These are phyloP conservation scores for Holcopasites calliopsidis DNA, from an alignment of 1,140 invertebrate genomes.

Conservation along the genomic window DNA sequence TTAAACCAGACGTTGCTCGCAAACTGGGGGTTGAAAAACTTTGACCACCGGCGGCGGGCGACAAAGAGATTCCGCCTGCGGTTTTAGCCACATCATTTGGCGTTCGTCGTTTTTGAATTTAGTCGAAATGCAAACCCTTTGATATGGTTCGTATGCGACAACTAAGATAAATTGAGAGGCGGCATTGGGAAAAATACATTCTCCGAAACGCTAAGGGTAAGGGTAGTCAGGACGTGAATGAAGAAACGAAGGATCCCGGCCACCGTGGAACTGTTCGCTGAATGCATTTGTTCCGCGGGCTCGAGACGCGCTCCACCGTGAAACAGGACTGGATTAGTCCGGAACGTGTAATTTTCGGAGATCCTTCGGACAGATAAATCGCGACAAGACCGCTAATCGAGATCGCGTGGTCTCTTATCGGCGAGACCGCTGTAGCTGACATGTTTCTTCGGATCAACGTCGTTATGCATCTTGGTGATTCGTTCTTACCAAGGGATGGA, in stretches of 20 bases:
- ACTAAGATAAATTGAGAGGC: too few relatives aligned
- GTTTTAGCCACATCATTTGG: too few relatives aligned
- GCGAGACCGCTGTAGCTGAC: neutral
- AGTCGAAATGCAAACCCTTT: too few relatives aligned
- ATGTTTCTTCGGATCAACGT: too few relatives aligned
- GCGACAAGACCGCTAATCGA: slow-evolving; percentile 51
- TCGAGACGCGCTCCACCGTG: slow-evolving; percentile 10
- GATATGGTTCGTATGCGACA: too few relatives aligned
- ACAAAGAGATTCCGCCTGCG: too few relatives aligned
- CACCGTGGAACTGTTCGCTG: slow-evolving; percentile 48
- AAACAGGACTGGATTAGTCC: slow-evolving; percentile 55
- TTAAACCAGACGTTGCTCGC: neutral
- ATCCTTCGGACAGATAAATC: slow-evolving; percentile 51
- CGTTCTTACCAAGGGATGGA: too few relatives aligned
- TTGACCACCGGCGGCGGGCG: neutral
- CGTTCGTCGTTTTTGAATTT: too few relatives aligned
- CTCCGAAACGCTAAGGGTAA: too few relatives aligned
- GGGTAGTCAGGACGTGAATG: too few relatives aligned
- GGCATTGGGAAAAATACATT: too few relatives aligned
- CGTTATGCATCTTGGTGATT: slow-evolving; percentile 21
- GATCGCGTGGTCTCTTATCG: slow-evolving; percentile 18
- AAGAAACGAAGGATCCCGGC: slow-evolving; percentile 38
- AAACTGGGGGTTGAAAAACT: neutral
- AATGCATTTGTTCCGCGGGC: slow-evolving; percentile 60
- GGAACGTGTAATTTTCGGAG: slow-evolving; percentile 56